These are phyloP conservation scores for Rhopalosiphum maidis DNA, from an alignment of 1,140 invertebrate species.

Conservation along the genomic window DNA sequence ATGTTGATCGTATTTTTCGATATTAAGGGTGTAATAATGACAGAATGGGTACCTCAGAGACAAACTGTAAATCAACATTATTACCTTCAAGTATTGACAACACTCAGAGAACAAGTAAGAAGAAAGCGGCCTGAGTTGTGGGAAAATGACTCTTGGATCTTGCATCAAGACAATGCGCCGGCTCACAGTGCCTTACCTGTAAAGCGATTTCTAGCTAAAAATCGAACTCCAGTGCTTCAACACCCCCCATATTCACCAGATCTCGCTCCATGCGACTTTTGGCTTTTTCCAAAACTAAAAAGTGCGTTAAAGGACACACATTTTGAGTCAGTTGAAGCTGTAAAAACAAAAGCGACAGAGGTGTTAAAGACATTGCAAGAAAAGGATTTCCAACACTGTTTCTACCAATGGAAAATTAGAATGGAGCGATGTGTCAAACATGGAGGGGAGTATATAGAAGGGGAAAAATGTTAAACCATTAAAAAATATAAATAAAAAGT, in stretches of 20 bases:
- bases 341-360: conserved; percentile 29
- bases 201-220: conserved; percentile 59
- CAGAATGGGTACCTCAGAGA: conserved; percentile 61
- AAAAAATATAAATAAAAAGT: no score
- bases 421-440: no score
- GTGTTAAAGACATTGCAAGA: conserved; percentile 15
- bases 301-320: conserved; percentile 44
- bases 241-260: conserved; percentile 60
- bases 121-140: conserved; percentile 58
- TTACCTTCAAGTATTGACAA: conserved; percentile 61
- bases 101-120: conserved; percentile 59
- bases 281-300: conserved; percentile 59
- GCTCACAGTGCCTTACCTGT: conserved; percentile 56
- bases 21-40: conserved; percentile 60
- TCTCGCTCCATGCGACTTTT: conserved; percentile 60
- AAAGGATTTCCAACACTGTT: background rate
- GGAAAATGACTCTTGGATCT: conserved; percentile 58
- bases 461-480: no score
- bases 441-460: no score
- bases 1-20: conserved; percentile 61
- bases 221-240: conserved; percentile 53
- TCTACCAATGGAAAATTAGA: no score
- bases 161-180: conserved; percentile 42
- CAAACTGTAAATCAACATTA: conserved; percentile 61
- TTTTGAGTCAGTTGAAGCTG: conserved; percentile 42